Evolutionary conservation across 2,888 invertebrate species (phyloP), one percentile per base, ranked within the genome.

Genomic region (Pyralis farinalis): DNA sequence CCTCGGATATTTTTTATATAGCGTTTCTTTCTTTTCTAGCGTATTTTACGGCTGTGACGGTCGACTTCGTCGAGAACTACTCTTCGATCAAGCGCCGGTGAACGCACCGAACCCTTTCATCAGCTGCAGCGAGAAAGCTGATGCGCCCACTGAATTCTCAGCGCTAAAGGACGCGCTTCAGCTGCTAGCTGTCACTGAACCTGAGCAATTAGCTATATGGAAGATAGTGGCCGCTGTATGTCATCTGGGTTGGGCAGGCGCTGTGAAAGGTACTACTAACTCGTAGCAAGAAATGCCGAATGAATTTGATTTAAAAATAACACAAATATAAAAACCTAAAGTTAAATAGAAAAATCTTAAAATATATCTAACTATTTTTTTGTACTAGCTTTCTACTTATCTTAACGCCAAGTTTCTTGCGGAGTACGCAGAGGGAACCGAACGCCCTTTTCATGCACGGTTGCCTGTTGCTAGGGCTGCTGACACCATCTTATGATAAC

Each of bases 201-300:
- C 91, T 10, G 97, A 98, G 50, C 93, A 94, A 58, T 93, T 94
- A 68, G 93, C 94, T 0, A 91, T 98, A 37, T 97, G 96, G 94
- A 91, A 93, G 59, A 94, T 97, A 30, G 84, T 98, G 57, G 97
- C 97, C 0, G 96, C 98, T n/a, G 94, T 98, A 43, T 96, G 97
- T 70, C 98, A 99, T 83, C 83, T 99, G 49, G 97, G 97, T 8
- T 94, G 95, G 71, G 97, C 96, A 20, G 95, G 96, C 0, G 95
- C 94, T 37, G 91, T 92, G 0, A 94, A 94, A 91, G 92, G 94
- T 93, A 16, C 3, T 16, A 16, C 16, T 3, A 16, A 16, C 16
- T n/a, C n/a, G n/a, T n/a, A n/a, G n/a, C n/a, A n/a, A n/a, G n/a
- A n/a, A n/a, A n/a, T n/a, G n/a, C n/a, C n/a, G n/a, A n/a, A n/a